phyloP scores from a whole-genome alignment of 1,140 invertebrate genomes.

The Lordiphosa stackelbergi region DNA sequence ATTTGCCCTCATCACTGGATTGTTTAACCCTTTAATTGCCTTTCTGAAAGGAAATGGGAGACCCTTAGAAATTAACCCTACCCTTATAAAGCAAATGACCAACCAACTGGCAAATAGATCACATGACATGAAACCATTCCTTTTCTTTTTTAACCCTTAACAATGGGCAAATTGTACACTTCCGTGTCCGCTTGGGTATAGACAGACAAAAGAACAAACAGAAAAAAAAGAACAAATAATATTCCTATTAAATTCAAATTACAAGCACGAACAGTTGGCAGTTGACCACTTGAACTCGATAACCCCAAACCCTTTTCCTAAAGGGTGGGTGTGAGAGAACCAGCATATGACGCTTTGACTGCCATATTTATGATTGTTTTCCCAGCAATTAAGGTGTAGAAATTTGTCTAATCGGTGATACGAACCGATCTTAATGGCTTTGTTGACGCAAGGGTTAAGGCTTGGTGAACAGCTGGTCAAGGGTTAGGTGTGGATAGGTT shows the following conservation, averaged over 20 bases:
- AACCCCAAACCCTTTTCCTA: constrained; percentile 14
- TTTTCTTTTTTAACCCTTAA: constrained; percentile 30
- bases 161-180: constrained; percentile 31
- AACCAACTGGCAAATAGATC: constrained; percentile 34
- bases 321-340: constrained; percentile 22
- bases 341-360: constrained; percentile 42
- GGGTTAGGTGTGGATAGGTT: constrained; percentile 17
- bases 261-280: constrained; percentile 49
- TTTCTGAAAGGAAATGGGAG: constrained; percentile 23
- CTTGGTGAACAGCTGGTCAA: constrained; percentile 7
- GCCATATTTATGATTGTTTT: constrained; percentile 42
- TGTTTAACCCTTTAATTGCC: constrained; percentile 43
- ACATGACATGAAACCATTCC: constrained; percentile 31
- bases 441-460: constrained; percentile 7
- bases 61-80: constrained; percentile 14
- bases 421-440: constrained; percentile 3
- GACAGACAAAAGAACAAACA: constrained; percentile 14
- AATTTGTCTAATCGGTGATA: constrained; percentile 47
- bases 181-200: constrained; percentile 21
- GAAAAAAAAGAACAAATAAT: constrained; percentile 51
- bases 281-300: constrained; percentile 10
- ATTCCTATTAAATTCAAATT: constrained; percentile 66
- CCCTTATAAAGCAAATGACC: constrained; percentile 20
- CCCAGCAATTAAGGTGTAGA: constrained; percentile 52
- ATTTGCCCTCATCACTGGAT: constrained; percentile 4